Evolutionary conservation across 2,888 invertebrate genomes (phyloP).

Genomic region (Cancer borealis): DNA sequence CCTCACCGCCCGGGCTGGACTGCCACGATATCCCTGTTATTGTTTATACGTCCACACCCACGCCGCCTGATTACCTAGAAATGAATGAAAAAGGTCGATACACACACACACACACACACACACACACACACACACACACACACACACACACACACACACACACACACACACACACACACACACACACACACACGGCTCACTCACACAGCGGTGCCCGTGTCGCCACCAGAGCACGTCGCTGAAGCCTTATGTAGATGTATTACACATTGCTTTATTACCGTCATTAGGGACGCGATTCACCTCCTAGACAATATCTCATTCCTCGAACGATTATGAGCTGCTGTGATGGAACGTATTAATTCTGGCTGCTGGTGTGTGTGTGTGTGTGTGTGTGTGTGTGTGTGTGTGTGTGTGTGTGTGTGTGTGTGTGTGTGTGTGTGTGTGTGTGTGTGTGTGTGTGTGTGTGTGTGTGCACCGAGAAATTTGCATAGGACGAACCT

Average conservation of each 20-base stretch:
- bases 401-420: background rate
- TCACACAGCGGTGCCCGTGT: background rate
- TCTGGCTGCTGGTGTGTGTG: background rate
- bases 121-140: background rate
- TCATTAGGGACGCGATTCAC: background rate
- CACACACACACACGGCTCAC: too few relatives aligned
- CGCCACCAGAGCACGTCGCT: background rate
- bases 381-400: background rate
- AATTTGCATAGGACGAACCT: background rate
- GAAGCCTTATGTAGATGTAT: background rate
- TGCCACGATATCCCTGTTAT: background rate
- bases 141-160: background rate
- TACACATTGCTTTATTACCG: background rate
- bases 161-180: background rate
- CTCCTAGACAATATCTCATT: background rate
- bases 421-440: constrained; percentile 11
- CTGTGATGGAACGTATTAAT: background rate
- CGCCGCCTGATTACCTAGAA: background rate
- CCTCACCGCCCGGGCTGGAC: background rate
- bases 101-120: background rate
- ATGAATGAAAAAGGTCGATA: background rate
- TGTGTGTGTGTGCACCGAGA: background rate
- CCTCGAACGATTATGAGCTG: background rate
- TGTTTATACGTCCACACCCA: background rate
- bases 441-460: constrained; percentile 3